Conservation (phyloP, 2,888 invertebrate genomes). For the Ctena decussata region DNA sequence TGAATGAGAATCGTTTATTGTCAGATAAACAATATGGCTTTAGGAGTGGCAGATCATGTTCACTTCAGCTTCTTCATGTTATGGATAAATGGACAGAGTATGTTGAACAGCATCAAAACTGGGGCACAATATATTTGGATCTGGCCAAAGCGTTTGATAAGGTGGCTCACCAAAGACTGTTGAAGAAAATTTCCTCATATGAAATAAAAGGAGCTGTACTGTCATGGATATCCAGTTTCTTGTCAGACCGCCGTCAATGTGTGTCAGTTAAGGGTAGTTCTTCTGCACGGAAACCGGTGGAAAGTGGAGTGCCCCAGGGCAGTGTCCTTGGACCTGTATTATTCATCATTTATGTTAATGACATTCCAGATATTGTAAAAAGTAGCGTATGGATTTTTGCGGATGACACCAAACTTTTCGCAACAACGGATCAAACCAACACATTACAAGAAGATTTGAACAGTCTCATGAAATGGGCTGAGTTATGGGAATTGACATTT, state of each 20-base stretch:
- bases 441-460: constrained; percentile 5
- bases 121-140: constrained; percentile 20
- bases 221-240: neutral
- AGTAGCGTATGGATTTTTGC: constrained; percentile 7
- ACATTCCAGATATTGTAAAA: neutral
- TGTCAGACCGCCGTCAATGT: neutral
- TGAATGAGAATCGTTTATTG: too few species aligned
- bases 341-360: constrained; percentile 21
- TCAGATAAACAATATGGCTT: constrained; percentile 36
- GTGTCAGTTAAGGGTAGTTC: constrained; percentile 16
- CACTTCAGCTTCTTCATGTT: constrained; percentile 16
- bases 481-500: constrained; percentile 20
- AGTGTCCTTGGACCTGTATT: constrained; percentile 10
- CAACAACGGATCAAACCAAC: neutral
- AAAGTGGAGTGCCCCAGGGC: constrained; percentile 9
- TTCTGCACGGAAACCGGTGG: neutral
- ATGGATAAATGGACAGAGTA: constrained; percentile 32
- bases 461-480: constrained; percentile 5
- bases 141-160: constrained; percentile 38
- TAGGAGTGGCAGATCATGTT: constrained; percentile 23
- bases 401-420: constrained; percentile 22
- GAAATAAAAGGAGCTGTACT: constrained; percentile 19
- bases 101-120: constrained; percentile 4
- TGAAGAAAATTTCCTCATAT: constrained; percentile 20
- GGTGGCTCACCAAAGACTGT: constrained; percentile 13